A percentile compares a stretch with the other conserved stretches of the same genome.
phyloP scores from a whole-genome alignment of 2,113 vertebrate species.

The Etia nguti region DNA sequence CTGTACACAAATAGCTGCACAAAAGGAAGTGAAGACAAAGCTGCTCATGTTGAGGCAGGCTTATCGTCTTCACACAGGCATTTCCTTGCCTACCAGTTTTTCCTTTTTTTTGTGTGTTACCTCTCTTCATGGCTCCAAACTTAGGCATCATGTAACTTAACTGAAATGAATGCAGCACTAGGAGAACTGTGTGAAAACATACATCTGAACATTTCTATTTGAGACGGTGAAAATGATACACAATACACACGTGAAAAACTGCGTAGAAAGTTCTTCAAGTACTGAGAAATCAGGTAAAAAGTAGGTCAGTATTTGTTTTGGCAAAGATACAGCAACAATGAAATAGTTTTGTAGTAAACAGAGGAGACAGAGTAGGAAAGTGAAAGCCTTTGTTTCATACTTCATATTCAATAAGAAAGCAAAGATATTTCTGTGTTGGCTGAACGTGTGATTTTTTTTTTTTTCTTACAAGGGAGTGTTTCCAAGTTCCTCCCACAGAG shows the following conservation, averaged over 20 bases:
- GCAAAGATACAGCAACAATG: neutral
- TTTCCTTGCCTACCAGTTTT: conserved; percentile 4
- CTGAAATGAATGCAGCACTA: neutral
- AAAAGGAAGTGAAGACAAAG: neutral
- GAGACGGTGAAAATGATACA: neutral
- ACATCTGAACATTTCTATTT: neutral
- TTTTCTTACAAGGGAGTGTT: neutral
- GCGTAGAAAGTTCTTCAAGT: neutral
- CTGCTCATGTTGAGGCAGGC: neutral
- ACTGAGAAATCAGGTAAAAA: neutral
- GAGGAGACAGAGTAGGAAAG: neutral
- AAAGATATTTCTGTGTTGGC: neutral
- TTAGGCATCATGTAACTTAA: neutral
- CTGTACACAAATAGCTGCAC: neutral
- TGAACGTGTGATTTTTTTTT: neutral
- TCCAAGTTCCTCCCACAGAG: neutral
- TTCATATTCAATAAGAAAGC: neutral
- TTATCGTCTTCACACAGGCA: conserved; percentile 31
- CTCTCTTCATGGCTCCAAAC: neutral
- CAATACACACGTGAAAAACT: neutral
- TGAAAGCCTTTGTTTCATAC: neutral
- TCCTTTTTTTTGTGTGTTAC: neutral
- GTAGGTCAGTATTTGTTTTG: neutral
- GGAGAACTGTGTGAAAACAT: neutral
- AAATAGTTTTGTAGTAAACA: neutral